These are phyloP conservation scores for Pemphredon lugubris DNA, from an alignment of 2,888 invertebrate genomes.

Conservation along the genomic window DNA sequence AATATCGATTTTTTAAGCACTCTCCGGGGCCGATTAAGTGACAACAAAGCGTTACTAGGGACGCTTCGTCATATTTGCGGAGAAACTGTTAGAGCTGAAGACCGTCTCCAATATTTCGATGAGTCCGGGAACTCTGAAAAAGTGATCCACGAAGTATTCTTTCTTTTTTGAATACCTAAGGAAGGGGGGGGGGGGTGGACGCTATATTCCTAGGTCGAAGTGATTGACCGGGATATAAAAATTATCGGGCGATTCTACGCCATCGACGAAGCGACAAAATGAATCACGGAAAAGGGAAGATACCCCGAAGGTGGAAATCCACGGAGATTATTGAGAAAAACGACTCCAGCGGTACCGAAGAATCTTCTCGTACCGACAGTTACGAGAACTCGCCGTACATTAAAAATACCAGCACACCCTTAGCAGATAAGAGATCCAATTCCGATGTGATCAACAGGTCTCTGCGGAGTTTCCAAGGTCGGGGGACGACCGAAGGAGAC, in stretches of 20 bases:
- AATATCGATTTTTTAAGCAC: slow-evolving; percentile 38
- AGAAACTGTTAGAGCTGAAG: too few relatives aligned
- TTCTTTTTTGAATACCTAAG: too few relatives aligned
- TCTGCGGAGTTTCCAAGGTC: slow-evolving; percentile 2
- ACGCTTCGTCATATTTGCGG: neutral
- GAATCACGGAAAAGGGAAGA: slow-evolving; percentile 18
- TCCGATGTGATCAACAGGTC: slow-evolving; percentile 36
- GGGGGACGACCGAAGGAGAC: neutral
- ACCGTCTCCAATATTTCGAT: neutral
- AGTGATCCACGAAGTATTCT: neutral
- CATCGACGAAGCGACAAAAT: slow-evolving; percentile 23
- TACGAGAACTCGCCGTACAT: slow-evolving; percentile 1
- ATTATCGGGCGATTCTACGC: slow-evolving; percentile 9
- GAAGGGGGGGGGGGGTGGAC: too few relatives aligned
- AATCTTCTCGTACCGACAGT: slow-evolving; percentile 16
- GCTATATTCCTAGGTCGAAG: neutral
- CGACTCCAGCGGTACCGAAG: slow-evolving; percentile 22
- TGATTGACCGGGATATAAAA: neutral
- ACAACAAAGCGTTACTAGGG: slow-evolving; percentile 63
- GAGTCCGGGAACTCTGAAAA: neutral
- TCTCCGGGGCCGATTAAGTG: slow-evolving; percentile 1
- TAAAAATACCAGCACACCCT: slow-evolving; percentile 29
- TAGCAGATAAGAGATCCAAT: slow-evolving; percentile 24
- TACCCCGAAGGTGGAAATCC: slow-evolving; percentile 21
- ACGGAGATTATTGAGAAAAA: neutral